These are phyloP conservation scores for Smittia aterrima DNA, from an alignment of 2,888 invertebrate genomes.

Conservation along the genomic window DNA sequence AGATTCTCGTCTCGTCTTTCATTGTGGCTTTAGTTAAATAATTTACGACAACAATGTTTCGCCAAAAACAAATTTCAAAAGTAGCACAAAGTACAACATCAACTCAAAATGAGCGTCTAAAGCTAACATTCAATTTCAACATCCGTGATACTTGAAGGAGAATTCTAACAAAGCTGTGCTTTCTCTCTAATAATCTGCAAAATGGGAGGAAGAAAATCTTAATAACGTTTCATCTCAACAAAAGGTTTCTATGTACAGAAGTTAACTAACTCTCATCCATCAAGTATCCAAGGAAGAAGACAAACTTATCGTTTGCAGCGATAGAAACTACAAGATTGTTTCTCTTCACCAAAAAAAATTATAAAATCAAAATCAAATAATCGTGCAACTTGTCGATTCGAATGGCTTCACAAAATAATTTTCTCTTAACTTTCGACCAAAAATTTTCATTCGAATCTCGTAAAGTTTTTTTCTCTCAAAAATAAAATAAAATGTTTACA, in stretches of 20 bases:
- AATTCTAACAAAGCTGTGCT: slow-evolving; percentile 8
- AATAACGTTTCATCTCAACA: not conserved
- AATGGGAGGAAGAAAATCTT: not conserved
- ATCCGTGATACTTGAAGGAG: slow-evolving; percentile 7
- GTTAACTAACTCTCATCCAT: slow-evolving; percentile 3
- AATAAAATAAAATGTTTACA: not conserved
- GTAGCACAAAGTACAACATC: slow-evolving; percentile 42
- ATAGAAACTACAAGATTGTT: slow-evolving; percentile 20
- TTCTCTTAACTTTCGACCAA: not conserved
- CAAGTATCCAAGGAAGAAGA: slow-evolving; percentile 32
- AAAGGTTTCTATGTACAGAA: not conserved
- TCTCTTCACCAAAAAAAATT: not conserved
- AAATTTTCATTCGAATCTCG: not conserved
- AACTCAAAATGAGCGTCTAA: slow-evolving; percentile 41
- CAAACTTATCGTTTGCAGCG: not conserved
- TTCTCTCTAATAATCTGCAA: slow-evolving; percentile 1
- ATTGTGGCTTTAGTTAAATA: not conserved
- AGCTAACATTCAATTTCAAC: not conserved
- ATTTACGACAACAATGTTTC: not conserved
- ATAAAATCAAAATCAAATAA: not conserved
- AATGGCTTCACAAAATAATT: not conserved
- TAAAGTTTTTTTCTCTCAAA: not conserved
- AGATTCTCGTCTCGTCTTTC: not conserved
- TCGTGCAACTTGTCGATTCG: not conserved
- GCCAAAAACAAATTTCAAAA: slow-evolving; percentile 42